Evolutionary conservation across 2,888 invertebrate genomes (phyloP).

Genomic region (Erebia epiphron): DNA sequence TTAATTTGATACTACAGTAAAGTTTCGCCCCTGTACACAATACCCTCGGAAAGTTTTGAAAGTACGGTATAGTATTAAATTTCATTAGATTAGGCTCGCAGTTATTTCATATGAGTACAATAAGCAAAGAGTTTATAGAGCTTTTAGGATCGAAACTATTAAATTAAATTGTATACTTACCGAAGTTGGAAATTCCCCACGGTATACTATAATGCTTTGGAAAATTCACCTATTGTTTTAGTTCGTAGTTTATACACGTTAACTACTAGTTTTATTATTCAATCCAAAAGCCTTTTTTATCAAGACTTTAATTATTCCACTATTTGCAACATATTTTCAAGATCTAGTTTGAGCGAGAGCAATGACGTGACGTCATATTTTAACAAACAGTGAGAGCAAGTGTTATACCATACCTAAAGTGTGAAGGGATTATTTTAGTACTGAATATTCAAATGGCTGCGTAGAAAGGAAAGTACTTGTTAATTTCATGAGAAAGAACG

Average conservation of each 20-base stretch:
- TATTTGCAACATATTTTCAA: background rate
- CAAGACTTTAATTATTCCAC: background rate
- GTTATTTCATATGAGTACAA: background rate
- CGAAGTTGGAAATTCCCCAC: background rate
- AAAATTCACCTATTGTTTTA: background rate
- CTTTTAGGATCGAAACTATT: slow-evolving; percentile 3
- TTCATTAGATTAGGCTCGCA: slow-evolving; percentile 1
- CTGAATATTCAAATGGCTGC: too few relatives aligned
- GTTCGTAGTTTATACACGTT: background rate
- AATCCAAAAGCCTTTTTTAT: background rate
- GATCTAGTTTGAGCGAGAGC: too few relatives aligned
- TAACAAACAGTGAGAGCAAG: too few relatives aligned
- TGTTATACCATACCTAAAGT: too few relatives aligned
- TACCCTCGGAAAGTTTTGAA: background rate
- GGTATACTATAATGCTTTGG: background rate
- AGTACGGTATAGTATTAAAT: background rate
- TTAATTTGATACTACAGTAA: background rate
- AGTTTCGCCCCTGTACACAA: background rate
- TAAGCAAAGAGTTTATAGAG: slow-evolving; percentile 7
- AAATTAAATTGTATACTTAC: background rate
- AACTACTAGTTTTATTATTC: background rate
- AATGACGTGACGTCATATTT: too few relatives aligned
- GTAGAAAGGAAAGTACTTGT: too few relatives aligned
- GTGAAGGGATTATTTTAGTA: too few relatives aligned
- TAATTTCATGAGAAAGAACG: too few relatives aligned